A percentile compares a stretch with the other conserved stretches of the same genome.
These are phyloP conservation scores for Homalodisca vitripennis DNA, from an alignment of 1,140 invertebrate species.

Conservation along the genomic window DNA sequence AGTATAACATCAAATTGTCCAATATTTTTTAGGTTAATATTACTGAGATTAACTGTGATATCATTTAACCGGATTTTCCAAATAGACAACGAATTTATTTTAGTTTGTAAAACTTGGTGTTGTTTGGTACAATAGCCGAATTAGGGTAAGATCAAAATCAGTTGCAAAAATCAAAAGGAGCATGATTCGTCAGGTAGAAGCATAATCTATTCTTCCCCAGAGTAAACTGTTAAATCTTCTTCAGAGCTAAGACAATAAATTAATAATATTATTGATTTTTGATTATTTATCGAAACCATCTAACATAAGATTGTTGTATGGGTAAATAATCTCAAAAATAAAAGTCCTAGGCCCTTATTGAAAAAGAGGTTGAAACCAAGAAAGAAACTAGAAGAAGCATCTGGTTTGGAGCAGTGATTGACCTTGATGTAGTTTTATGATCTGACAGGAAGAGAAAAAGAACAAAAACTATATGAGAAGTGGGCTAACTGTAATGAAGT, in stretches of 20 bases:
- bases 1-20: too few relatives aligned
- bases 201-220: not conserved
- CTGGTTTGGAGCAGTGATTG: constrained; percentile 21
- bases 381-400: not conserved
- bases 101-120: not conserved
- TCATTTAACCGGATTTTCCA: not conserved
- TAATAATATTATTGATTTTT: not conserved
- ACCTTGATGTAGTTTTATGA: not conserved
- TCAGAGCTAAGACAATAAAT: not conserved
- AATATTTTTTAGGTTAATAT: not conserved
- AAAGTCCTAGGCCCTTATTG: not conserved
- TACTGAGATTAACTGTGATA: not conserved
- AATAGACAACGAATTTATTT: not conserved
- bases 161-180: constrained; percentile 1
- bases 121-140: not conserved
- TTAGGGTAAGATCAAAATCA: not conserved
- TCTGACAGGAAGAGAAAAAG: constrained; percentile 5
- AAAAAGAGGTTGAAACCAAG: not conserved
- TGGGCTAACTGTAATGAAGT: constrained; percentile 17
- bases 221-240: not conserved
- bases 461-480: constrained; percentile 17
- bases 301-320: not conserved
- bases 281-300: not conserved
- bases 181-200: not conserved
- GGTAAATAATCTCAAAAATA: not conserved